Evolutionary conservation across 2,888 invertebrate species (phyloP).

Genomic region (Anodontia alba): DNA sequence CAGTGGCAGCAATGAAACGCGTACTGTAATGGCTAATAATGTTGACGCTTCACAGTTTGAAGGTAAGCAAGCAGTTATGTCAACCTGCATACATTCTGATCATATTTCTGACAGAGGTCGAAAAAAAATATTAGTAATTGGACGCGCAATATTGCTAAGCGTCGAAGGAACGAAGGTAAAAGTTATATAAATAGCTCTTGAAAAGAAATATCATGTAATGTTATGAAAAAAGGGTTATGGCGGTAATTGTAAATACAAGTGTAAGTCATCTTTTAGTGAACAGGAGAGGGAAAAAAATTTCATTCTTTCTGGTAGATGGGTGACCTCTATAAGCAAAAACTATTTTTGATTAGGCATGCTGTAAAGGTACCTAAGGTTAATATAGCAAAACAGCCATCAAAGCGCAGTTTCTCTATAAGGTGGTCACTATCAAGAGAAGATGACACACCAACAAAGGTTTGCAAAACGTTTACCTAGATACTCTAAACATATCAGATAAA

Average conservation of each 20-base stretch:
- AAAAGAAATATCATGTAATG: not conserved
- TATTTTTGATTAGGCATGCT: conserved; percentile 30
- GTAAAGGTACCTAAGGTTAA: not conserved
- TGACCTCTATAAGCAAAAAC: conserved; percentile 19
- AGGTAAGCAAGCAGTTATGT: no score
- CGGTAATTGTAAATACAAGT: conserved; percentile 18
- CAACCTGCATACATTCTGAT: no score
- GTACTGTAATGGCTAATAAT: no score
- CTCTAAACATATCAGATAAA: conserved; percentile 14
- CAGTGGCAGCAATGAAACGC: no score
- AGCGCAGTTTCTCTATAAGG: not conserved
- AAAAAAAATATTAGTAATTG: conserved; percentile 1
- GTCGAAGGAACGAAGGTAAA: conserved; percentile 15
- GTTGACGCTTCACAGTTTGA: no score
- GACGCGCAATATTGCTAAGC: conserved; percentile 25
- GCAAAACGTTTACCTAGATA: conserved; percentile 31
- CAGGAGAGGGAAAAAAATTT: conserved; percentile 21
- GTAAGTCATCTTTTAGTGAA: conserved; percentile 3
- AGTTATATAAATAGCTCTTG: not conserved
- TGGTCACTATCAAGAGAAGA: conserved; percentile 16
- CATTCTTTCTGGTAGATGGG: conserved; percentile 28
- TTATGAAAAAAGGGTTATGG: conserved; percentile 20
- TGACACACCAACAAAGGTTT: conserved; percentile 4
- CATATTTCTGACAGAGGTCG: not conserved
- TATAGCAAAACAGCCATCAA: not conserved